These are phyloP conservation scores for Drosophila paranaensis DNA, from an alignment of 2,888 invertebrate genomes.

Conservation along the genomic window DNA sequence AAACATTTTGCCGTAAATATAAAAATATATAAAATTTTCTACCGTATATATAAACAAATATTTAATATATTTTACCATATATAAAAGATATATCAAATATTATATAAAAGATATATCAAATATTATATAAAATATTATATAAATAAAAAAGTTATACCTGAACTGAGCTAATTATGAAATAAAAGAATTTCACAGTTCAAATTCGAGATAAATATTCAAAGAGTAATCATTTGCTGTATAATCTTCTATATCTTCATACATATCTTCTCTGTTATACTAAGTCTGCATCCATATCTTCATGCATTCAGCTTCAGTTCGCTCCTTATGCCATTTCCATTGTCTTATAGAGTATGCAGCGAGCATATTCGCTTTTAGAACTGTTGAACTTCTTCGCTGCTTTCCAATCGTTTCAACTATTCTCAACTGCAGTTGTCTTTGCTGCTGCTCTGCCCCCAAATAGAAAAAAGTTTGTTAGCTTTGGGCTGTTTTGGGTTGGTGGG, in stretches of 20 bases:
- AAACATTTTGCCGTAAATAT: too few species aligned
- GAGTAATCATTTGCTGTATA: too few species aligned
- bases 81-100: too few species aligned
- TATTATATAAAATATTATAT: too few species aligned
- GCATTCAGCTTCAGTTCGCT: neutral
- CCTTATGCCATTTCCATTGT: neutral
- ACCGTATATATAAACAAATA: too few species aligned
- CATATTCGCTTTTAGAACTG: neutral
- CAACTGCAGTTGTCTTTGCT: slow-evolving; percentile 18
- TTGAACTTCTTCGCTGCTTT: neutral
- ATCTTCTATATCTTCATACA: neutral
- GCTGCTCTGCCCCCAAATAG: neutral
- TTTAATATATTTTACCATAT: too few species aligned
- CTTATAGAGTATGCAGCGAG: slow-evolving; percentile 8
- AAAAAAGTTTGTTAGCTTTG: slow-evolving; percentile 5
- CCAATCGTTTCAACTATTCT: slow-evolving; percentile 9
- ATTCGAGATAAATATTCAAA: too few species aligned
- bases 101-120: too few species aligned
- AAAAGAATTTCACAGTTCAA: too few species aligned
- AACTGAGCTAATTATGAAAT: neutral
- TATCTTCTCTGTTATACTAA: neutral
- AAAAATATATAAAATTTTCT: too few species aligned
- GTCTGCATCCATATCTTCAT: neutral
- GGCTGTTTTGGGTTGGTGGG: slow-evolving; percentile 3
- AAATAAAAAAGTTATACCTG: neutral